Conservation (phyloP, 2,888 invertebrate species). For the Stegana nigrithorax region DNA sequence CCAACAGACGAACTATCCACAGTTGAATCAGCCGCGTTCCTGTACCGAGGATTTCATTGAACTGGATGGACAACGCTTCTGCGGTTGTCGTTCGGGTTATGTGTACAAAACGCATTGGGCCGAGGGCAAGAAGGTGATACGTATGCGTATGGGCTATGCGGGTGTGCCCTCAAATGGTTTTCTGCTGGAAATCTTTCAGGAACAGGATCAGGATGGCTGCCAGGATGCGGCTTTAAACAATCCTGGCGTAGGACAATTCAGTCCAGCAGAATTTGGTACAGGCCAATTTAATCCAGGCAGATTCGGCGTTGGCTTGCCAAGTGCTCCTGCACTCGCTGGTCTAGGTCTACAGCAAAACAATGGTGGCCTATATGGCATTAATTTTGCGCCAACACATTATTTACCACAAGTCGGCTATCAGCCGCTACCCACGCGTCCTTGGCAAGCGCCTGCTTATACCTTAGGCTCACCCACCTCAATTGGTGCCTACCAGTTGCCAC, state of each 20-base stretch:
- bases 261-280: no score
- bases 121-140: constrained; percentile 67
- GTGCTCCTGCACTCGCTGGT: not conserved
- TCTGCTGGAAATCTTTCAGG: constrained; percentile 72
- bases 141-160: constrained; percentile 69
- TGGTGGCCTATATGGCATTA: constrained; percentile 10
- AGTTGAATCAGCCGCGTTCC: constrained; percentile 25
- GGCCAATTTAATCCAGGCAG: constrained; percentile 2
- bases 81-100: constrained; percentile 71
- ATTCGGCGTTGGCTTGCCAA: not conserved
- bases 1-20: constrained; percentile 9
- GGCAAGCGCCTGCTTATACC: not conserved
- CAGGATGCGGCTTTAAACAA: constrained; percentile 18
- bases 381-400: constrained; percentile 11
- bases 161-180: constrained; percentile 70
- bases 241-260: not conserved
- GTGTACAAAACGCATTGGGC: constrained; percentile 57
- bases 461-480: no score
- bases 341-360: constrained; percentile 15
- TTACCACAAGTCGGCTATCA: constrained; percentile 30
- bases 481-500: constrained; percentile 20
- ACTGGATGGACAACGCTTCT: constrained; percentile 72
- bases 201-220: constrained; percentile 67
- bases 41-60: constrained; percentile 71
- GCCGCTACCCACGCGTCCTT: constrained; percentile 11